These are phyloP conservation scores for Cephus pygmeus DNA, from an alignment of 2,888 invertebrate species.

Conservation along the genomic window DNA sequence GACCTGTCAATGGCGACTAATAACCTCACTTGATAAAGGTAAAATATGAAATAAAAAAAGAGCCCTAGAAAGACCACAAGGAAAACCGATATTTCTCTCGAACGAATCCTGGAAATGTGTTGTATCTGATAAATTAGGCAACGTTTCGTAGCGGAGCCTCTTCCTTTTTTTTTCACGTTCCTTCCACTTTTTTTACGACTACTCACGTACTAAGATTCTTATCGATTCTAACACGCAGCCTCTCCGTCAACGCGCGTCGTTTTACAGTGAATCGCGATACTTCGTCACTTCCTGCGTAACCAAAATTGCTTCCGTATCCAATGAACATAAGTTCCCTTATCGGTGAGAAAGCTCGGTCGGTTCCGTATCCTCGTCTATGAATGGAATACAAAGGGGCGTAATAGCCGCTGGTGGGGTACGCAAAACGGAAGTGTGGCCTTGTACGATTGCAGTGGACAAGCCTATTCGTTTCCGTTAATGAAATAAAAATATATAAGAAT, in stretches of 20 bases:
- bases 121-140: background rate
- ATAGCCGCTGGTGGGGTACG: background rate
- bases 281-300: background rate
- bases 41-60: background rate
- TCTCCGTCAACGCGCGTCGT: background rate
- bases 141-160: background rate
- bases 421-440: background rate
- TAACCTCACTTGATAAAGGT: background rate
- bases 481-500: background rate
- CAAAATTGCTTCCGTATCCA: background rate
- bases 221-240: background rate
- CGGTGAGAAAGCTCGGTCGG: background rate
- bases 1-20: background rate
- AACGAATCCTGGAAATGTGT: background rate
- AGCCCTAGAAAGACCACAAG: background rate
- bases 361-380: background rate
- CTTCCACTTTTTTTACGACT: background rate
- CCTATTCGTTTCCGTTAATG: background rate
- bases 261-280: background rate
- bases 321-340: background rate
- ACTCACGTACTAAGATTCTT: background rate
- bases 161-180: background rate
- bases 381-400: background rate
- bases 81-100: background rate
- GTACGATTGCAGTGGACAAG: background rate